Conservation (phyloP, 2,888 invertebrate species). For the Dinocampus coccinellae region DNA sequence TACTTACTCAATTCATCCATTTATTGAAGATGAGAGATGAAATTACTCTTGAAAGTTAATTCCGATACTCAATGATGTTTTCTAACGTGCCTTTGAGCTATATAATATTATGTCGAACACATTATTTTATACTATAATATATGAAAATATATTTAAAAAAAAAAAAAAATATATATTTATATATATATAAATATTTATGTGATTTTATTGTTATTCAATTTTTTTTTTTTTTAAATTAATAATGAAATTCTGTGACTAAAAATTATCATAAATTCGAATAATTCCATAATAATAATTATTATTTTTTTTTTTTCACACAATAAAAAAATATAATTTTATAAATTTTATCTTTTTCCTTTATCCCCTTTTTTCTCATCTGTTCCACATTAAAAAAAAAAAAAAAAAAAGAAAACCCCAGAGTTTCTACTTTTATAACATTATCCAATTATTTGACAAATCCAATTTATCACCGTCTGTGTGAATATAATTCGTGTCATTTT, state of each 20-base stretch:
- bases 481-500: constrained; percentile 12
- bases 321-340: not conserved
- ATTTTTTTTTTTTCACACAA: too few relatives aligned
- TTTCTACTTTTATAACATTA: not conserved
- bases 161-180: not conserved
- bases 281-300: too few relatives aligned
- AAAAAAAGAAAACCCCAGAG: not conserved
- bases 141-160: too few relatives aligned
- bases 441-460: constrained; percentile 14
- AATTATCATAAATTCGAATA: not conserved
- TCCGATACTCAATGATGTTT: constrained; percentile 32
- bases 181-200: too few relatives aligned
- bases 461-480: constrained; percentile 11
- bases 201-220: too few relatives aligned
- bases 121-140: not conserved
- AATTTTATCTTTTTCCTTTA: not conserved
- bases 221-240: too few relatives aligned
- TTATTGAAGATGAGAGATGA: constrained; percentile 17
- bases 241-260: too few relatives aligned
- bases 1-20: not conserved
- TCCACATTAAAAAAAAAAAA: not conserved
- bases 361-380: too few relatives aligned
- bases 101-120: constrained; percentile 7
- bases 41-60: constrained; percentile 37
- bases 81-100: constrained; percentile 2